These are phyloP conservation scores for Halictus quadricinctus DNA, from an alignment of 2,888 invertebrate species.

Conservation along the genomic window DNA sequence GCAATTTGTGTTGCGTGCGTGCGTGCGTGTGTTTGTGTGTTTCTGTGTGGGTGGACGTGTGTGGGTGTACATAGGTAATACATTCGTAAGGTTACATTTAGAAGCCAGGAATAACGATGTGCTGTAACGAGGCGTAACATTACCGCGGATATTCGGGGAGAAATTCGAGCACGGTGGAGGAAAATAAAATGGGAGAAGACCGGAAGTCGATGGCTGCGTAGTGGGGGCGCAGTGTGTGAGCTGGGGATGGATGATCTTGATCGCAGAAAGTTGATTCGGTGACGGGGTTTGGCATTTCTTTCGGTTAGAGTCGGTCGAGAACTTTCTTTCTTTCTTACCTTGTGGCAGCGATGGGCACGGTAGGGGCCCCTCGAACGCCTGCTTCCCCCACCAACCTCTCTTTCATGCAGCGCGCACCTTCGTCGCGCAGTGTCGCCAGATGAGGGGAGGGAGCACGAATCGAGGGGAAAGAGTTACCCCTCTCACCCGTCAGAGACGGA, in stretches of 20 bases:
- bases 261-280: background rate
- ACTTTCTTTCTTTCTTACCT: background rate
- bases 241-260: constrained; percentile 14
- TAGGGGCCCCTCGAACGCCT: too few species aligned
- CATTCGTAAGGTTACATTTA: constrained; percentile 71
- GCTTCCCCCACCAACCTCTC: too few species aligned
- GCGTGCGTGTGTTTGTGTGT: constrained; percentile 40
- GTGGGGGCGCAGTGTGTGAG: constrained; percentile 71
- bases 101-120: constrained; percentile 68
- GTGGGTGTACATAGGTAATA: constrained; percentile 68
- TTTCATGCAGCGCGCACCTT: too few species aligned
- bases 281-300: background rate
- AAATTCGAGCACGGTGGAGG: constrained; percentile 44
- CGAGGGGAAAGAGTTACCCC: too few species aligned
- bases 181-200: constrained; percentile 47
- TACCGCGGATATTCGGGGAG: constrained; percentile 76
- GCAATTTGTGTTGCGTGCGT: background rate
- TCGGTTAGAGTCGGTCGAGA: background rate
- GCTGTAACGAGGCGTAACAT: constrained; percentile 74
- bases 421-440: too few species aligned
- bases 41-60: constrained; percentile 49
- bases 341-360: too few species aligned
- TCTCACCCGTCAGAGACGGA: too few species aligned
- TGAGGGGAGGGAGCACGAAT: too few species aligned
- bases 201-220: constrained; percentile 68